Conservation (phyloP, 2,888 invertebrate species). For the Sarcophaga subvicina region DNA sequence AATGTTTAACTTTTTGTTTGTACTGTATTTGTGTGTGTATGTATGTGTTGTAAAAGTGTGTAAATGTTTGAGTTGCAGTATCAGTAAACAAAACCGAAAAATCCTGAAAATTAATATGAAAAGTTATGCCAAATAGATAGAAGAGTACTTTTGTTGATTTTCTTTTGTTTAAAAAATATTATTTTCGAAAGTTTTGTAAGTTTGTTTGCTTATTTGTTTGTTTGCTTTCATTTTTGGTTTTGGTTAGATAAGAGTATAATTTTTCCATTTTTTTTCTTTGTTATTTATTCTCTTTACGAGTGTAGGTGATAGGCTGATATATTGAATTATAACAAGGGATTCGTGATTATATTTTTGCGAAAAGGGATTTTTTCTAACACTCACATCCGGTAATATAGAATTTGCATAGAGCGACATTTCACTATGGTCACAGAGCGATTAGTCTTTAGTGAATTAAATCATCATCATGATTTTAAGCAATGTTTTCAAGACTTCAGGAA, state of each 20-base stretch:
- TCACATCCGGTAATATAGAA: too few relatives aligned
- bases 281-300: not conserved
- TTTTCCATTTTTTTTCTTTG: not conserved
- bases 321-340: too few relatives aligned
- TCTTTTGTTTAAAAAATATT: not conserved
- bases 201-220: slow-evolving; percentile 23
- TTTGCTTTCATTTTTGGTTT: slow-evolving; percentile 28
- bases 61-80: not conserved
- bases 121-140: not conserved
- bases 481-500: too few relatives aligned
- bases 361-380: too few relatives aligned
- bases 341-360: too few relatives aligned
- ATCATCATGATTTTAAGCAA: accelerated
- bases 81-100: not conserved
- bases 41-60: not conserved
- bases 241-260: slow-evolving; percentile 6
- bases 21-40: not conserved
- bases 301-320: too few relatives aligned
- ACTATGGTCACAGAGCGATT: too few relatives aligned
- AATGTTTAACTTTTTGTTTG: not conserved
- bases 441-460: too few relatives aligned
- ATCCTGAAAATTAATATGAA: not conserved
- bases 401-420: too few relatives aligned
- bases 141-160: not conserved
- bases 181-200: slow-evolving; percentile 28